A percentile compares a stretch with the other conserved stretches of the same genome.
Evolutionary conservation across 2,113 vertebrate genomes (phyloP).

Genomic region (Oryzias javanicus): DNA sequence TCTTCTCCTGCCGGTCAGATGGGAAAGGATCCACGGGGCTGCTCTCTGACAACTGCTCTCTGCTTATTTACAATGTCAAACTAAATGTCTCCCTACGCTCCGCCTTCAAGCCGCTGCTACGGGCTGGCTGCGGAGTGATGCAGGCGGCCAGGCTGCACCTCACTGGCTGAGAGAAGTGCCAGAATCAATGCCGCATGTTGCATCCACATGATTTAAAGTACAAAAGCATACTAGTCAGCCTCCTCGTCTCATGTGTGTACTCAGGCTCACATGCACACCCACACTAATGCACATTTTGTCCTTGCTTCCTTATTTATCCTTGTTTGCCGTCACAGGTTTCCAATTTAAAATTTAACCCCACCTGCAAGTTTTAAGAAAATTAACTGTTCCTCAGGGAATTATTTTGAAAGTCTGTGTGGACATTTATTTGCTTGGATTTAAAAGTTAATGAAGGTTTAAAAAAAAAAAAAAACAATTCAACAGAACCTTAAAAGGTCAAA

Average conservation of each 20-base stretch:
- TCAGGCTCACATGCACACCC: slow-evolving; percentile 56
- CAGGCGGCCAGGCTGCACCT: slow-evolving; percentile 32
- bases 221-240: slow-evolving; percentile 72
- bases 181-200: slow-evolving; percentile 74
- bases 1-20: slow-evolving; percentile 57
- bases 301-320: slow-evolving; percentile 67
- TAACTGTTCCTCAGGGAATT: too few species aligned
- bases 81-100: slow-evolving; percentile 76
- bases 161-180: slow-evolving; percentile 65
- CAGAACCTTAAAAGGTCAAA: too few species aligned
- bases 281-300: slow-evolving; percentile 53
- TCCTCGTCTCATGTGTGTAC: slow-evolving; percentile 63
- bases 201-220: slow-evolving; percentile 82
- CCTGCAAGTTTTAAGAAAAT: too few species aligned
- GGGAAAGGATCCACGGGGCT: slow-evolving; percentile 69
- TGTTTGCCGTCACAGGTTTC: slow-evolving; percentile 52
- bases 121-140: slow-evolving; percentile 66
- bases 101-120: slow-evolving; percentile 63
- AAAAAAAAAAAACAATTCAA: too few species aligned
- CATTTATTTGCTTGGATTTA: too few species aligned
- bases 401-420: too few species aligned
- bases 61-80: slow-evolving; percentile 88
- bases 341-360: slow-evolving; percentile 35
- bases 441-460: too few species aligned
- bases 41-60: slow-evolving; percentile 80